Base-by-base conservation (phyloP, 2,888 invertebrate genomes). In the Aromia moschata region DNA sequence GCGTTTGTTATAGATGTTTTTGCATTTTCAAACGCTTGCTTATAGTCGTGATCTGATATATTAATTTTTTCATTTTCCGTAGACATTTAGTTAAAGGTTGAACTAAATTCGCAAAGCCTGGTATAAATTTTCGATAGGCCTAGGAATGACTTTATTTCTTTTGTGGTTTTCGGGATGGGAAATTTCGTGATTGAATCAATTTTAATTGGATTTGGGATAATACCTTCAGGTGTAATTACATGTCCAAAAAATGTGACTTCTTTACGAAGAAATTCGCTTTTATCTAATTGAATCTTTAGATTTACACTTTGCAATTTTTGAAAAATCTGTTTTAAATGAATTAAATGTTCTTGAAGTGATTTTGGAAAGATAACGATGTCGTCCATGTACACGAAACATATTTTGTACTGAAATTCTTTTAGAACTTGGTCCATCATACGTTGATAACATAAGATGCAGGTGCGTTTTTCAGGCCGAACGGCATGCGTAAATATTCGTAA, bases 141-240 rank as follows among this genome's bases (percentile, higher is more conserved):
- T 4, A 64, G 43, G 43, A 75, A 74, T 11, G 47, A 37, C 69
- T 72, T 72, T 2, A 74, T 70, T 62, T 74, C 58, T 60, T 71
- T 60, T 1, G n/a, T 12, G 10, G 55, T 57, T 38, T 52, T 59
- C 11, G 61, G 71, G 20, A 69, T 36, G 9, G 64, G 60, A 15
- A 14, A 47, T 10, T 56, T 56, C 46, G 44, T 44, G 2, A 44
- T 11, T 18, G 44, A 16, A 9, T 9, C 9, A 25, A 25, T 38
- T 54, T 58, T 58, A 11, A 44, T 33, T 7, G 44, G 52, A 20
- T 52, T 58, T 7, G 45, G 44, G 37, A 52, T 52, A 14, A 58
- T 36, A 10, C 41, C 54, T 14, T 54, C 20, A 7, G 54, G 43
- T 38, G 47, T 54, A 7, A 58, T 30, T 1, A 58, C 25, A 14